phyloP scores from a whole-genome alignment of 2,888 invertebrate genomes.

The Poecilobothrus nobilitatus region DNA sequence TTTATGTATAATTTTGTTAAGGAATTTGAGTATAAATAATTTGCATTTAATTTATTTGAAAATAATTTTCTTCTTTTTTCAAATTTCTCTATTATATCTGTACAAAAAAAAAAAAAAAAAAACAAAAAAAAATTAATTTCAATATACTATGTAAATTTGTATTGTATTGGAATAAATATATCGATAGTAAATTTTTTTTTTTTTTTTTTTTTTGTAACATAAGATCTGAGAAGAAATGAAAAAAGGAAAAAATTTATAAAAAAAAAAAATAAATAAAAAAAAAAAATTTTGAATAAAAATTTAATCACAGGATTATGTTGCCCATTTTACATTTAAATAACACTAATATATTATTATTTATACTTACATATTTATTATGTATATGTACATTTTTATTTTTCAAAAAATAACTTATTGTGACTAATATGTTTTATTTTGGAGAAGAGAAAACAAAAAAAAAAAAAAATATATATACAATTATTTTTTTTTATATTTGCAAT shows the following conservation, averaged over 20 bases:
- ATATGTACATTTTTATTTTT: background rate
- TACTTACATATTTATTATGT: background rate
- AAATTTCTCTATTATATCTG: background rate
- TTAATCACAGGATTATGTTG: slow-evolving; percentile 2
- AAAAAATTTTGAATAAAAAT: background rate
- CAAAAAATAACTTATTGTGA: background rate
- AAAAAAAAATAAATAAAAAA: no score
- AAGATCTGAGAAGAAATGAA: no score
- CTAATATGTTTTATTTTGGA: slow-evolving; percentile 1
- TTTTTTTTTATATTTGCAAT: background rate
- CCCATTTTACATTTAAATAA: background rate
- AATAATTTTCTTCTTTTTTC: background rate
- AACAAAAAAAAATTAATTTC: no score
- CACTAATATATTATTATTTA: background rate
- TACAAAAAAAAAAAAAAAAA: no score
- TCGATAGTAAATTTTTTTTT: no score
- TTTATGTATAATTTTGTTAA: slow-evolving; percentile 12
- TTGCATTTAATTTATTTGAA: background rate
- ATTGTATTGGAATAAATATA: no score
- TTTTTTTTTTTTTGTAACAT: no score
- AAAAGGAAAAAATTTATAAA: no score
- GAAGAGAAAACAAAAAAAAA: background rate
- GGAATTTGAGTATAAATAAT: background rate
- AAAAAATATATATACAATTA: no score
- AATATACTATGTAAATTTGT: no score